Evolutionary conservation across 2,797 vertebrate species (phyloP).

Genomic region (Cichlasoma orientale): DNA sequence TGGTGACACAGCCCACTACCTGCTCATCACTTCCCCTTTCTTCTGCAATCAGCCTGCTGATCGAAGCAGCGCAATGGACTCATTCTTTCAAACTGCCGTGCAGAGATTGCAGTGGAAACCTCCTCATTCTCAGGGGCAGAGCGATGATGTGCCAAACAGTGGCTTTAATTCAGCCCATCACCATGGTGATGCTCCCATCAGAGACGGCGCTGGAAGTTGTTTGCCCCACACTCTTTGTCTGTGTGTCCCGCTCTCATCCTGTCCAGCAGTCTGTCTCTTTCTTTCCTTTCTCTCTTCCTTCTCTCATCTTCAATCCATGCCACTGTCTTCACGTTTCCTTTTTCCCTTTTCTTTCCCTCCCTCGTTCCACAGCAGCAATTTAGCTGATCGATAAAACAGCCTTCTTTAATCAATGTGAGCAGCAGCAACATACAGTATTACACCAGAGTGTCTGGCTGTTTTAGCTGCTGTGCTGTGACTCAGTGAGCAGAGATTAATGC

Average conservation of each 20-base stretch:
- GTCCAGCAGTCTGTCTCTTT: constrained; percentile 1
- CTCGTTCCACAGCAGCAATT: constrained; percentile 1
- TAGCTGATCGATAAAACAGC: constrained; percentile 24
- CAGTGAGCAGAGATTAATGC: constrained; percentile 18
- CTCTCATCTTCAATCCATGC: neutral
- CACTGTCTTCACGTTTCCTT: constrained; percentile 2
- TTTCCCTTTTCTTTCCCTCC: neutral
- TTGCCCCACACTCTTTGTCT: constrained; percentile 6
- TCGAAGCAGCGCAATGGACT: constrained; percentile 24
- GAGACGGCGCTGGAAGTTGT: constrained; percentile 32
- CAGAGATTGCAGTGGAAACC: constrained; percentile 17
- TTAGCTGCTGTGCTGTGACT: constrained; percentile 1
- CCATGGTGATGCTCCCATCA: constrained; percentile 57
- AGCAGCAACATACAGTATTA: neutral
- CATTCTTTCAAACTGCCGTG: constrained; percentile 17
- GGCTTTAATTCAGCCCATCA: constrained; percentile 52
- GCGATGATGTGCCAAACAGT: constrained; percentile 26
- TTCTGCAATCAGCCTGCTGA: constrained; percentile 2
- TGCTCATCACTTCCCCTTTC: neutral
- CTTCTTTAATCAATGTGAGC: neutral
- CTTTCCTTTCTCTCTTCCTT: neutral
- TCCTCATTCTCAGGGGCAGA: constrained; percentile 23
- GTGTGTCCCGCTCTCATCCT: neutral
- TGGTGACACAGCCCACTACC: neutral
- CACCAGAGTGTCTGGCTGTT: neutral